Conservation (phyloP, 2,797 vertebrate species). For the Monodelphis domestica region DNA sequence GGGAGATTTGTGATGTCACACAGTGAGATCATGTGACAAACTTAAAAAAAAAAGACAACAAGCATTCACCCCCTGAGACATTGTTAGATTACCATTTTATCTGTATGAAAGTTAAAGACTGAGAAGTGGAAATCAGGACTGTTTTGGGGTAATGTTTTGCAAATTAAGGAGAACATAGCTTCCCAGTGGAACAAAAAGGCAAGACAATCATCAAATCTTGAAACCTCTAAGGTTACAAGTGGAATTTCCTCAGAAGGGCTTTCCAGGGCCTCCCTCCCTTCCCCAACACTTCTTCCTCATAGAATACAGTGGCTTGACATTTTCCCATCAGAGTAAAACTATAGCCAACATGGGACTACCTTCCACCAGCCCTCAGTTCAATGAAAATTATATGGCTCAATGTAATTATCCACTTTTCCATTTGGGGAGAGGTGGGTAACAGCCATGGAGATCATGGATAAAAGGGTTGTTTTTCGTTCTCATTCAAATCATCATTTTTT, state of each 20-base stretch:
- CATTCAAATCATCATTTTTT: rapidly evolving
- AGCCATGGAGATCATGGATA: rapidly evolving
- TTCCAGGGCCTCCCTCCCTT: neutral
- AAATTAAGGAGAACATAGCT: neutral
- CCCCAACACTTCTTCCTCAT: rapidly evolving
- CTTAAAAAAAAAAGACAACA: conserved; percentile 55
- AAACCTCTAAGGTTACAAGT: conserved; percentile 20
- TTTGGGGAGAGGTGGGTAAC: rapidly evolving
- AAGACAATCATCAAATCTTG: conserved; percentile 26
- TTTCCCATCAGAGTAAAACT: neutral
- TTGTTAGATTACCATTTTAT: conserved; percentile 78
- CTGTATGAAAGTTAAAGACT: conserved; percentile 52
- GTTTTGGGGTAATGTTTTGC: neutral
- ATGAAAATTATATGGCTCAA: rapidly evolving
- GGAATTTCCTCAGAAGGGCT: conserved; percentile 17
- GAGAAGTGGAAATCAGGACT: neutral
- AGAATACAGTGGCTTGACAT: rapidly evolving
- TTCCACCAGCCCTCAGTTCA: neutral
- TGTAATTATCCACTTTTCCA: rapidly evolving
- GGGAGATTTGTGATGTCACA: conserved; percentile 84
- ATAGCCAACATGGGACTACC: rapidly evolving
- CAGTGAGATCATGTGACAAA: conserved; percentile 84
- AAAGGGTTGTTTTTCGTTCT: rapidly evolving
- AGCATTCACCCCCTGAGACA: conserved; percentile 75
- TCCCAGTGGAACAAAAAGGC: conserved; percentile 1